These are phyloP conservation scores for Drosophila pseudoobscura DNA, from an alignment of 1,140 invertebrate genomes.

Conservation along the genomic window DNA sequence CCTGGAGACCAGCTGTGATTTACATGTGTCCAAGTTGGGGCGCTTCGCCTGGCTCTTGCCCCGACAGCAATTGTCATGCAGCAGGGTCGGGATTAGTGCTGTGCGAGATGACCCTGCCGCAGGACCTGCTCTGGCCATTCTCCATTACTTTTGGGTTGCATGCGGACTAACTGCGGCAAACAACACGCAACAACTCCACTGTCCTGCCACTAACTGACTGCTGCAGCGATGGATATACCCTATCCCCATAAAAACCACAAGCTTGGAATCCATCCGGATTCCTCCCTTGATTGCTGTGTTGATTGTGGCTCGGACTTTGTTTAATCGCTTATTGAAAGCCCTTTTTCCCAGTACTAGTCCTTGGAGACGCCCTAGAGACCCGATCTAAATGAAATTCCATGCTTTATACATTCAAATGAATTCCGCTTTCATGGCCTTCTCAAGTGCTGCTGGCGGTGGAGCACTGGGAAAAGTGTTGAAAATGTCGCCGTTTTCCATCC, in stretches of 20 bases:
- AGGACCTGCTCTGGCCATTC: neutral
- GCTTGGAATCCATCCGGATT: conserved; percentile 2
- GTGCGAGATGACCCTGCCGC: conserved; percentile 40
- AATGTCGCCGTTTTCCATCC: conserved; percentile 40
- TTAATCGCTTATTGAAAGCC: conserved; percentile 44
- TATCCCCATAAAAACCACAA: conserved; percentile 6
- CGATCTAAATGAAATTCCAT: conserved; percentile 60
- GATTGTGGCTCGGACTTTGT: conserved; percentile 33
- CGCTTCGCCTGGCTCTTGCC: neutral
- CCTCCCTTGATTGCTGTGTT: conserved; percentile 11
- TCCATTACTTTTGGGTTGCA: conserved; percentile 21
- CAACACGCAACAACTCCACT: conserved; percentile 34
- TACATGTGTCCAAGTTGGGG: conserved; percentile 55
- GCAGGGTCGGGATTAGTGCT: conserved; percentile 9
- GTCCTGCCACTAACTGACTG: conserved; percentile 29
- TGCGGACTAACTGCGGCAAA: conserved; percentile 35
- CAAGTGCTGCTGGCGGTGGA: conserved; percentile 17
- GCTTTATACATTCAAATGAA: conserved; percentile 77
- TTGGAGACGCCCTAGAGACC: conserved; percentile 11
- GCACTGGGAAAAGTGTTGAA: conserved; percentile 14
- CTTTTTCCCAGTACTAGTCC: conserved; percentile 27
- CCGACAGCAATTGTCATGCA: conserved; percentile 26
- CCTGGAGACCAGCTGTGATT: conserved; percentile 54
- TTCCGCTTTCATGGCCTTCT: conserved; percentile 68
- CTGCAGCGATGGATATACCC: conserved; percentile 35